Evolutionary conservation across 2,113 vertebrate species (phyloP).

Genomic region (Microcebus ravelobensis): DNA sequence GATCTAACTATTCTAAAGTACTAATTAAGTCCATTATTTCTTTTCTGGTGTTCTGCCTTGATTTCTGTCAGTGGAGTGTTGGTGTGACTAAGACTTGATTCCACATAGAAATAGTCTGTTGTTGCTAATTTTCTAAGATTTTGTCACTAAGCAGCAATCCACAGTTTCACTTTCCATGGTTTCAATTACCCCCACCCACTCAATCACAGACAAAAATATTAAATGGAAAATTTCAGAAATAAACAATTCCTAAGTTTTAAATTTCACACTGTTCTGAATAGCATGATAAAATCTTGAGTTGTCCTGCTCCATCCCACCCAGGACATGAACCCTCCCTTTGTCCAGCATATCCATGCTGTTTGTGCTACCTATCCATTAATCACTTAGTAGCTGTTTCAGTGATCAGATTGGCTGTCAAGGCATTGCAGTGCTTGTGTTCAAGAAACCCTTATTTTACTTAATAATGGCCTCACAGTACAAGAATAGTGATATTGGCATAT

Average conservation of each 20-base stretch:
- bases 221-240: background rate
- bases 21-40: too few relatives aligned
- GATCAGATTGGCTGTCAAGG: background rate
- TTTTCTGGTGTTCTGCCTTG: too few relatives aligned
- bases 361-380: background rate
- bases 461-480: background rate
- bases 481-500: background rate
- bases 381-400: background rate
- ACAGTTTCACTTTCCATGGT: background rate
- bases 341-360: background rate
- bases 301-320: background rate
- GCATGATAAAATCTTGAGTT: background rate
- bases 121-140: background rate
- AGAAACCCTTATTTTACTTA: background rate
- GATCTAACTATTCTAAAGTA: too few relatives aligned
- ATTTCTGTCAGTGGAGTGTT: too few relatives aligned
- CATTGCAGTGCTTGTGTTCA: background rate
- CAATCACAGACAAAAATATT: background rate
- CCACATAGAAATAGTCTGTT: background rate
- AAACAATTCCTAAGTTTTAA: background rate
- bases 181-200: background rate
- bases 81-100: background rate
- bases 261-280: background rate
- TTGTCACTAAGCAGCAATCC: background rate
- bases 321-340: background rate